Base-by-base conservation (phyloP, 1,140 invertebrate genomes). In the Drosophila teissieri region DNA sequence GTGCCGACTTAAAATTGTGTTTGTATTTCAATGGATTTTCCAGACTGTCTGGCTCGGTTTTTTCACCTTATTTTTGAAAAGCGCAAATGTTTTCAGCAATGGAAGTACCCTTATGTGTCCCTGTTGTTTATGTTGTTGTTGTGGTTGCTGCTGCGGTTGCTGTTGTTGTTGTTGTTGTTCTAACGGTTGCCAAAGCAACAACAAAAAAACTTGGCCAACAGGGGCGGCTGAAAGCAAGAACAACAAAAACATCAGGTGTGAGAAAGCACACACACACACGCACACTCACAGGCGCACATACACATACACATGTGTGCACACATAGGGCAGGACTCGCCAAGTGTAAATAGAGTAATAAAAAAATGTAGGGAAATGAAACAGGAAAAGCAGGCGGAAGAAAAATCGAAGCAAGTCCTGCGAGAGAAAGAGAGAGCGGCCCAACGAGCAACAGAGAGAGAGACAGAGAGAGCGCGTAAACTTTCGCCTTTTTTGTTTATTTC, bases 341-440 rank as follows among this genome's bases (percentile, higher is more conserved):
- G 75, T 88, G 83, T 86, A 88, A 86, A 86, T 86, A 88, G 78
- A 83, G 77, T 76, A 83, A 73, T 88, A 83, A 88, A 86, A 62
- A 55, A 65, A 76, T 73, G 63, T 88, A 60, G 61, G 75, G 62
- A 88, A 82, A 69, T 74, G 63, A 83, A 83, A 79, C 79, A 89
- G 83, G 75, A 79, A 88, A 78, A 78, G 73, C 54, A 72, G 39
- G 57, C 56, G 52, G 60, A 73, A 75, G 72, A 49, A 65, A 75
- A 75, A 57, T 68, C 69, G 68, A 73, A 74, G 49, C 46, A 73
- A 53, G 53, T 57, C 75, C 75, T 58, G 58, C 69, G 61, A 61
- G 75, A 65, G 55, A 67, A 56, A 65, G 56, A 75, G 76, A 74
- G 72, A 64, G 68, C 54, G 45, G 6, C 24, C 1, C 48, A 44